Conservation (phyloP, 1,140 invertebrate genomes). For the Drosophila guanche region DNA sequence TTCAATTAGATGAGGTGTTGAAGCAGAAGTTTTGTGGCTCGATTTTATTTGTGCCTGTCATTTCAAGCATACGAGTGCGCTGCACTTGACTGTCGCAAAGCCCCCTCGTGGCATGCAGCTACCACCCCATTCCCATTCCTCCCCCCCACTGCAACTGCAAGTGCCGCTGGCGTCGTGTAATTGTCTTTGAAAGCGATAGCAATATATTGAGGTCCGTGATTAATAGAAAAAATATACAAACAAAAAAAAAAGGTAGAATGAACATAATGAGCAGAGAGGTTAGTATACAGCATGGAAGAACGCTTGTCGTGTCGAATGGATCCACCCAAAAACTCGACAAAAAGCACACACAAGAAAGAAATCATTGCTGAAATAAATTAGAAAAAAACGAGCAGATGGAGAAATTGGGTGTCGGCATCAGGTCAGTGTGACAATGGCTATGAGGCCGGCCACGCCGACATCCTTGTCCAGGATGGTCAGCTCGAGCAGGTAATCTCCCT, state of each 20-base stretch:
- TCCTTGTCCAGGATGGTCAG: slow-evolving; percentile 48
- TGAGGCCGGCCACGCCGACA: slow-evolving; percentile 41
- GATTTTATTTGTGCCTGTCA: slow-evolving; percentile 47
- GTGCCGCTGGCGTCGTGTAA: not conserved
- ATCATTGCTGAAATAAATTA: not conserved
- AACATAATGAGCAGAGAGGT: no score
- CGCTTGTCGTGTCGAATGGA: slow-evolving; percentile 54
- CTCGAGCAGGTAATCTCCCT: slow-evolving; percentile 56
- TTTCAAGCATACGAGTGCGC: slow-evolving; percentile 32
- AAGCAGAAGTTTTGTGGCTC: slow-evolving; percentile 61
- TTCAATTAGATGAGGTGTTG: slow-evolving; percentile 81
- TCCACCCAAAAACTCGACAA: slow-evolving; percentile 47
- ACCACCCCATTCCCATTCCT: no score
- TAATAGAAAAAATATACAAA: slow-evolving; percentile 15
- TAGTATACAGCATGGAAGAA: slow-evolving; percentile 23
- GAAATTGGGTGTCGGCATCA: slow-evolving; percentile 1
- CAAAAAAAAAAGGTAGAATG: not conserved
- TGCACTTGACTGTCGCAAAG: slow-evolving; percentile 30
- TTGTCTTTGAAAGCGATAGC: slow-evolving; percentile 67
- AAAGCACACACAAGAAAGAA: slow-evolving; percentile 13
- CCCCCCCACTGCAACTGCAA: no score
- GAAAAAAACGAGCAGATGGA: no score
- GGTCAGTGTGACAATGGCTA: slow-evolving; percentile 53
- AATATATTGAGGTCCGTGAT: slow-evolving; percentile 28
- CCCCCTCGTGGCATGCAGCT: no score